A percentile compares a stretch with the other conserved stretches of the same genome.
These are phyloP conservation scores for Porites evermanni DNA, from an alignment of 92 coral and sea anemone species.

Conservation along the genomic window DNA sequence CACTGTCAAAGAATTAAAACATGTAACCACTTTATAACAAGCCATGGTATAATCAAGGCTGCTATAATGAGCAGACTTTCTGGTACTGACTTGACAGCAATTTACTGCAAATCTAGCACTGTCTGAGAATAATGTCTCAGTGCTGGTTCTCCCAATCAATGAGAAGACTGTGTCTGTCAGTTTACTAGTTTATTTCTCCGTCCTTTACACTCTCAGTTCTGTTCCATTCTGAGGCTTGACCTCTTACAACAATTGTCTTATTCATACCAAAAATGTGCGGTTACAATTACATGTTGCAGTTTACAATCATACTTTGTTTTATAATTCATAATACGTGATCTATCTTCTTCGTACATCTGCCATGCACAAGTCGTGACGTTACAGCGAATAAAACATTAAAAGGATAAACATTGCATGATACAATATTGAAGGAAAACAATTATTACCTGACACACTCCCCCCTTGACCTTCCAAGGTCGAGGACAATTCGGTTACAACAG, in stretches of 20 bases:
- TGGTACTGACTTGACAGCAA: no score
- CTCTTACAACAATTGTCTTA: not conserved
- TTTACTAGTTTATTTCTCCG: conserved; percentile 2
- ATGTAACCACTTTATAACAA: no score
- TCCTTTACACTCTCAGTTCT: not conserved
- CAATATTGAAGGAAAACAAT: not conserved
- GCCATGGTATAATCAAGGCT: no score
- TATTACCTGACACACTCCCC: not conserved
- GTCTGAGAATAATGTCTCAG: not conserved
- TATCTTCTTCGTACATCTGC: not conserved
- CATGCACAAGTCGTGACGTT: not conserved
- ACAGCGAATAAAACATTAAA: conserved; percentile 3
- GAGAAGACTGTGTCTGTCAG: not conserved
- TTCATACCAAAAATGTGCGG: no score
- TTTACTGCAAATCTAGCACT: not conserved
- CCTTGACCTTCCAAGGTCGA: conserved; percentile 7
- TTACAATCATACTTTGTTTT: conserved; percentile 6
- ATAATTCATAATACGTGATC: not conserved
- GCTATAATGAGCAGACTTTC: no score
- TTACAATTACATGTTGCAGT: not conserved
- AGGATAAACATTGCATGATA: not conserved
- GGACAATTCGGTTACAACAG: not conserved
- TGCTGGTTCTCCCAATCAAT: not conserved
- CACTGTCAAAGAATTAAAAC: no score
- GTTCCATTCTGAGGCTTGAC: not conserved